These are phyloP conservation scores for Euplexia lucipara DNA, from an alignment of 2,888 invertebrate species.

Conservation along the genomic window DNA sequence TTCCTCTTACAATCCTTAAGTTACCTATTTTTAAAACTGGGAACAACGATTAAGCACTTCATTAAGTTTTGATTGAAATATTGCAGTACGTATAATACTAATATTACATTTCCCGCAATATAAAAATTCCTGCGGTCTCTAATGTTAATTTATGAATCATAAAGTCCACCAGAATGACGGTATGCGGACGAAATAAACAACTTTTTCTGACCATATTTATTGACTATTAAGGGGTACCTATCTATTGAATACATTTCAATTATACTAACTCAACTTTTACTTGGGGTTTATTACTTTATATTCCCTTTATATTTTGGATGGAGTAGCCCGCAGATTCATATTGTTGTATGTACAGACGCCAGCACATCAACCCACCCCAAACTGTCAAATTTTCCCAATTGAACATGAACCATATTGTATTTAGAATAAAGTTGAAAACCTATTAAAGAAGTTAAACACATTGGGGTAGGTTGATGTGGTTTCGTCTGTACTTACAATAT, in stretches of 20 bases:
- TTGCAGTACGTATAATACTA: neutral
- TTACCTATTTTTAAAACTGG: neutral
- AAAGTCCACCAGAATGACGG: constrained; percentile 28
- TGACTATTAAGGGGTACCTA: constrained; percentile 22
- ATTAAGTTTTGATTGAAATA: neutral
- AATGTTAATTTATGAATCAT: constrained; percentile 43
- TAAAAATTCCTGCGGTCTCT: constrained; percentile 17
- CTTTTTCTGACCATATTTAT: constrained; percentile 38
- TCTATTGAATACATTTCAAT: constrained; percentile 23
- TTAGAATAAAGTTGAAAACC: too few relatives aligned
- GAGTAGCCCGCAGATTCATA: neutral
- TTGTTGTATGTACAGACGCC: too few relatives aligned
- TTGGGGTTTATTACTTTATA: constrained; percentile 1
- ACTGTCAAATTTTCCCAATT: too few relatives aligned
- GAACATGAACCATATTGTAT: too few relatives aligned
- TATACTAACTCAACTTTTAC: constrained; percentile 22
- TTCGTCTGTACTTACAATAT: too few relatives aligned
- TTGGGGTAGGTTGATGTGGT: too few relatives aligned
- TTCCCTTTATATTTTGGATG: neutral
- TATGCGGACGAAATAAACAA: constrained; percentile 27
- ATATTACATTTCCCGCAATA: constrained; percentile 12
- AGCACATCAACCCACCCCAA: too few relatives aligned
- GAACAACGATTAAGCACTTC: neutral
- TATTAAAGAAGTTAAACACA: too few relatives aligned
- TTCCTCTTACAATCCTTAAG: neutral